Base-by-base conservation (phyloP, 2,888 invertebrate species). In the Byasa hedistus region DNA sequence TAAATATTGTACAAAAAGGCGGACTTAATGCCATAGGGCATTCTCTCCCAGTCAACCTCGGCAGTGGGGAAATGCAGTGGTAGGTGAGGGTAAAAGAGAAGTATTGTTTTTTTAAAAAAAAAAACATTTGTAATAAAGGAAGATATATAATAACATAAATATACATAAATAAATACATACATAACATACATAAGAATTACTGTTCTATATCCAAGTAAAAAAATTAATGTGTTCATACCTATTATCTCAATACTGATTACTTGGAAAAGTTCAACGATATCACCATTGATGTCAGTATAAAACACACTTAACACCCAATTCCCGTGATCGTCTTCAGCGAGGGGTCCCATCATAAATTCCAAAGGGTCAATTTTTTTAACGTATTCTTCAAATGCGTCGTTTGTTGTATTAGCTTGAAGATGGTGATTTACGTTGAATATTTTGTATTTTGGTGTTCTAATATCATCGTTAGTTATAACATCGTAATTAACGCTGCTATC, bases 281-380 rank as follows among this genome's bases (percentile, higher is more conserved):
- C 69, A 12, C 71, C 82, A 32, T 82, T 71, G 0, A 73, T 64
- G 65, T 80, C 79, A 51, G 73, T 76, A 2, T 75, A 79, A 65
- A 79, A 86, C 0, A 80, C 69, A 59, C 87, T 87, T 0, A 91
- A 65, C 51, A 87, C 79, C 91, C 91, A 91, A 66, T 91, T 91
- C 0, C 91, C 91, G 61, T 86, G 79, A 52, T 90, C 85, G 0
- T 81, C 79, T 3, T 76, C 75, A 5, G 36, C 23, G 10, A 91
- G 52, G 1, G 91, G 91, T 2, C 91, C 91, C 2, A 91, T 76
- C 61, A 81, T 71, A 68, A 86, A 82, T 5, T 89, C 85, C 66
- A 84, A 80, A 0, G 65, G 61, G 23, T 72, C 72, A 73, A 86
- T 73, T 3, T 62, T 22, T 3, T 44, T 68, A 22, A 71, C 70